These are phyloP conservation scores for Aromia moschata DNA, from an alignment of 2,888 invertebrate genomes.

Conservation along the genomic window DNA sequence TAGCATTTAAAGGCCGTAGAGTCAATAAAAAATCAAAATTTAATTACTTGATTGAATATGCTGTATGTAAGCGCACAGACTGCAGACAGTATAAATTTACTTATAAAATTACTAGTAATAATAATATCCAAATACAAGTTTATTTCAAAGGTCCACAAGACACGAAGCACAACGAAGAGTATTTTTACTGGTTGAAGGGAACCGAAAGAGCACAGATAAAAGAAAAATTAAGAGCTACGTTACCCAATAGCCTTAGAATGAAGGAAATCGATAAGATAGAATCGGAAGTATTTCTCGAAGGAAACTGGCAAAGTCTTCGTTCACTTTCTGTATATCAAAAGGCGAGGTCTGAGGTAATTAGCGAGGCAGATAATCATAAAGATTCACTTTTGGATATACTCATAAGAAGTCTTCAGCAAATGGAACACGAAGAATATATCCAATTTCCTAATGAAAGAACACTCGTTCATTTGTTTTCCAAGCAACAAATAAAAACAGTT, in stretches of 20 bases:
- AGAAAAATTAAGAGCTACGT: not conserved
- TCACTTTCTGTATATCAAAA: constrained; percentile 18
- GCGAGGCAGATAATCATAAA: not conserved
- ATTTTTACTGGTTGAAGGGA: constrained; percentile 13
- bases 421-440: not conserved
- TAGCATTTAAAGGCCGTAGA: not conserved
- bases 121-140: not conserved
- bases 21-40: not conserved
- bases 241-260: constrained; percentile 6
- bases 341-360: constrained; percentile 1
- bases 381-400: constrained; percentile 9
- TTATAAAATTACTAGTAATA: not conserved
- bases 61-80: not conserved
- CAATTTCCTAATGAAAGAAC: constrained; percentile 15
- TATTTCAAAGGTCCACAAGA: constrained; percentile 6
- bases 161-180: constrained; percentile 4
- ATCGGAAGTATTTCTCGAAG: not conserved
- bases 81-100: not conserved
- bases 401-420: not conserved
- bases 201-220: constrained; percentile 1
- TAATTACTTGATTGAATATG: not conserved
- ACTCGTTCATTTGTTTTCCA: constrained; percentile 10
- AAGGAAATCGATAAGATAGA: constrained; percentile 6
- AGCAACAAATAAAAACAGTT: not conserved
- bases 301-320: constrained; percentile 18